Percentiles rank a stretch among this genome's conserved stretches.
phyloP scores from a whole-genome alignment of 2,113 vertebrate genomes.

The Phasianus colchicus region DNA sequence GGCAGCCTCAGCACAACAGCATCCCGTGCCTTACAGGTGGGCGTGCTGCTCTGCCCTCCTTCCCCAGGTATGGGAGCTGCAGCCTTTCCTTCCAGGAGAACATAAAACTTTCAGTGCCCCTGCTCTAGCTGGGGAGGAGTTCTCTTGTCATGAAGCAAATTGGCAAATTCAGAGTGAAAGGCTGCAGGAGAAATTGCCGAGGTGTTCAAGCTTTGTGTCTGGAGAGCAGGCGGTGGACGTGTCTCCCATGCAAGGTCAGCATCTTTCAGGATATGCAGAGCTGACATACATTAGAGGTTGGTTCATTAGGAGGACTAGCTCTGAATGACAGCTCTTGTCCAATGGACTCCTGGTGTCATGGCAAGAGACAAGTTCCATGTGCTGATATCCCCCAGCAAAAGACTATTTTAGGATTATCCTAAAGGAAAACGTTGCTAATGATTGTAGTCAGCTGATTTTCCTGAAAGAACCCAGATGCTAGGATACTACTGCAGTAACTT shows the following conservation, averaged over 20 bases:
- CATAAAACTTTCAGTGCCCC: not conserved
- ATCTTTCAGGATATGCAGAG: not conserved
- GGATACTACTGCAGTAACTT: not conserved
- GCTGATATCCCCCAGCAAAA: not conserved
- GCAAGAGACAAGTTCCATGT: not conserved
- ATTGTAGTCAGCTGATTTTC: slow-evolving; percentile 14
- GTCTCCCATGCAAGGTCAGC: not conserved
- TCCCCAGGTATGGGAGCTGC: not conserved
- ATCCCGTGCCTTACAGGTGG: not conserved
- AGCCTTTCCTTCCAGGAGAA: not conserved
- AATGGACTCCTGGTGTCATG: not conserved
- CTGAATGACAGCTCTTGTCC: not conserved
- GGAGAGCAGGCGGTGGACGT: not conserved
- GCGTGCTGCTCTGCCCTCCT: not conserved
- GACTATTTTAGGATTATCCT: not conserved
- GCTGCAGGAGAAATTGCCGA: not conserved
- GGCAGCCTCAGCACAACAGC: not conserved
- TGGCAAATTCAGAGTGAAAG: not conserved
- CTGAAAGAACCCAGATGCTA: not conserved
- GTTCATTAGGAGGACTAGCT: slow-evolving; percentile 16
- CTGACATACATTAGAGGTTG: not conserved
- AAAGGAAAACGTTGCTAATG: not conserved
- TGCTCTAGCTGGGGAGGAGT: not conserved
- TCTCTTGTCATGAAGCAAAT: not conserved
- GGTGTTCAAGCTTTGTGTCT: not conserved